phyloP scores from a whole-genome alignment of 2,113 vertebrate species.

The Ammodytes dubius region DNA sequence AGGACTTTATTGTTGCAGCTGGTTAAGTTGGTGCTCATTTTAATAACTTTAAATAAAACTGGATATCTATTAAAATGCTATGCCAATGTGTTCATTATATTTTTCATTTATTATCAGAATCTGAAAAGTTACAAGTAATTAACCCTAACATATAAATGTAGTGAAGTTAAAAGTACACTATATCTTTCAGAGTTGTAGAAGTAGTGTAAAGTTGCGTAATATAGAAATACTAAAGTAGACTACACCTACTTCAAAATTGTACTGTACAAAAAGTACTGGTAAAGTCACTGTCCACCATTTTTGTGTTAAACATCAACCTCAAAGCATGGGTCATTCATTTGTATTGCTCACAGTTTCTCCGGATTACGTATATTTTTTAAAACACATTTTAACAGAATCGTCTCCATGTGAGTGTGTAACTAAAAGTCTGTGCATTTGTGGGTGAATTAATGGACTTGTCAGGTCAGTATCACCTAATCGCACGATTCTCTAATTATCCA shows the following conservation, averaged over 20 bases:
- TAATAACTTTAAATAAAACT: not conserved
- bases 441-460: not conserved
- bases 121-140: not conserved
- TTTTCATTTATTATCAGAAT: not conserved
- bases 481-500: not conserved
- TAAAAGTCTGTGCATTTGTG: not conserved
- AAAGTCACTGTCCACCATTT: not conserved
- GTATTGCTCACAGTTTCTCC: not conserved
- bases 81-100: not conserved
- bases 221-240: not conserved
- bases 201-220: not conserved
- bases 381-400: not conserved
- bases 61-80: not conserved
- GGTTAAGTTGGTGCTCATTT: not conserved
- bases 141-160: not conserved
- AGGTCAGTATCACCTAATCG: not conserved
- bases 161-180: not conserved
- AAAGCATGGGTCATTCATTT: not conserved
- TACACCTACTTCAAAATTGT: not conserved
- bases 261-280: not conserved
- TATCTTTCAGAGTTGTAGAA: not conserved
- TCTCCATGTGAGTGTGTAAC: not conserved
- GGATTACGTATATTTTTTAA: not conserved
- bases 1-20: not conserved
- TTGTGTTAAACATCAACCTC: too few relatives aligned